A percentile compares a stretch with the other conserved stretches of the same genome.
Conservation (phyloP, 2,888 invertebrate genomes). For the Chesias legatella region DNA sequence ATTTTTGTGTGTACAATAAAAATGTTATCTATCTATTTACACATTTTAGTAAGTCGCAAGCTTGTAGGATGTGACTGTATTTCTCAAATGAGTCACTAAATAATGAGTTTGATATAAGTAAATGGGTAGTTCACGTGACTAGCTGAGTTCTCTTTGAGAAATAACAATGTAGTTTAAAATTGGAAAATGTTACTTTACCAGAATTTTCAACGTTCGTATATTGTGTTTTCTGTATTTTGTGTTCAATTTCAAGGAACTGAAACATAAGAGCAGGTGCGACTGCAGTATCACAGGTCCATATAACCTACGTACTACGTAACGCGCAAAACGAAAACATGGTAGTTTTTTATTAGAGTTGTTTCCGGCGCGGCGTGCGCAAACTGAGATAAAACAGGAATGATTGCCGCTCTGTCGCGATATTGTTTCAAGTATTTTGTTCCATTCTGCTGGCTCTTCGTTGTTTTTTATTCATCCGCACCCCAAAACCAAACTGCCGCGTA, state of each 20-base stretch:
- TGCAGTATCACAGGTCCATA: constrained; percentile 21
- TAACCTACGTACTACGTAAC: constrained; percentile 28
- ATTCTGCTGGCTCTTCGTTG: constrained; percentile 53
- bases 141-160: too few species aligned
- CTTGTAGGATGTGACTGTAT: too few species aligned
- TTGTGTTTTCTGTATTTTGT: neutral
- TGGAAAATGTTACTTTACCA: too few species aligned
- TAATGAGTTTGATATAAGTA: too few species aligned
- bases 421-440: constrained; percentile 74
- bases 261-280: constrained; percentile 18
- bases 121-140: too few species aligned
- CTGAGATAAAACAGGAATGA: constrained; percentile 77
- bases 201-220: neutral
- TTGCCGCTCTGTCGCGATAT: constrained; percentile 75
- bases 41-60: too few species aligned
- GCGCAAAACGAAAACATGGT: constrained; percentile 46
- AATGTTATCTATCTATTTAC: too few species aligned
- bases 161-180: too few species aligned
- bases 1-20: too few species aligned
- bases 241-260: neutral
- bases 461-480: constrained; percentile 61
- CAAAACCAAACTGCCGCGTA: constrained; percentile 49
- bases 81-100: too few species aligned
- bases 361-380: constrained; percentile 73
- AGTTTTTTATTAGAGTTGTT: constrained; percentile 75